Evolutionary conservation across 2,888 invertebrate genomes (phyloP).

Genomic region (Chaitophorus viminalis): DNA sequence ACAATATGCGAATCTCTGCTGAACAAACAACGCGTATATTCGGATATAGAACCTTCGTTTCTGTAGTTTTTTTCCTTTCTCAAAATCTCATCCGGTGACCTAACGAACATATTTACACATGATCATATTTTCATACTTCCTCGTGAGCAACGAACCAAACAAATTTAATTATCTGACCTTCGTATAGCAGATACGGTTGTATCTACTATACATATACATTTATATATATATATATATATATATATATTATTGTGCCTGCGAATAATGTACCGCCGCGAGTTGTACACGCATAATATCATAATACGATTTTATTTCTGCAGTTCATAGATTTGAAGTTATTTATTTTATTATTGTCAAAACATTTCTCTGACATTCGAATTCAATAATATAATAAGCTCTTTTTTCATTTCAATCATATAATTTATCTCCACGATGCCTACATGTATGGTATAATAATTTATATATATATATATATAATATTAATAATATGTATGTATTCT

Average conservation of each 20-base stretch:
- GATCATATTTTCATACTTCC: constrained; percentile 40
- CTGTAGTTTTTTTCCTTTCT: constrained; percentile 19
- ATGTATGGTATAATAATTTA: no score
- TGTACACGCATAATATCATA: not conserved
- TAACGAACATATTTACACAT: constrained; percentile 31
- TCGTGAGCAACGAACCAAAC: constrained; percentile 54
- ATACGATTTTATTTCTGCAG: not conserved
- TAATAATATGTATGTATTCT: no score
- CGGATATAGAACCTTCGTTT: constrained; percentile 24
- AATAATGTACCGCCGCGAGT: not conserved
- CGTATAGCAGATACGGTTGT: not conserved
- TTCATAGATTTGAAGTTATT: not conserved
- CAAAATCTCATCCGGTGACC: constrained; percentile 31
- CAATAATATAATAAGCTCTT: no score
- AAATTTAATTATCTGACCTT: constrained; percentile 59
- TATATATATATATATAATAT: no score
- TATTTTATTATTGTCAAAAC: no score
- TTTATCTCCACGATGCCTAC: no score
- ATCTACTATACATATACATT: not conserved
- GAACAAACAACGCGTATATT: not conserved
- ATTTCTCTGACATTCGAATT: no score
- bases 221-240: not conserved
- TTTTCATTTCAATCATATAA: no score
- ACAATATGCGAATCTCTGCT: no score
- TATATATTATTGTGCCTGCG: not conserved